Evolutionary conservation across 2,888 invertebrate genomes (phyloP).

Genomic region (Chymomyza fuscimana): DNA sequence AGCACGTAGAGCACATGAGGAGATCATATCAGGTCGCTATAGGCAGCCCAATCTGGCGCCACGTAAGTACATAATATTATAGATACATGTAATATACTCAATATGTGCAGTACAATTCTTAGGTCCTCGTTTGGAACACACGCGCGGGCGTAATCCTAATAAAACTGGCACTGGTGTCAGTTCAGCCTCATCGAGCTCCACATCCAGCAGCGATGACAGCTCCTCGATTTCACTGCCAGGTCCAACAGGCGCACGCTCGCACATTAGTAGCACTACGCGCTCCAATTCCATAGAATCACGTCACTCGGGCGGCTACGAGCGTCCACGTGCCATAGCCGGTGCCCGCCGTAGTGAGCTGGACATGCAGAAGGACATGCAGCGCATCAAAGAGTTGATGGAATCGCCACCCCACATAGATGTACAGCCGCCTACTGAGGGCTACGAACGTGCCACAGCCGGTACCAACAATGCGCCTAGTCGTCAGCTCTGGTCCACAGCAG

Average conservation of each 20-base stretch:
- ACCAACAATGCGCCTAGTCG: conserved; percentile 16
- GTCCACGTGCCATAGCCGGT: conserved; percentile 70
- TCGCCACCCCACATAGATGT: conserved; percentile 76
- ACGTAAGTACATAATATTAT: conserved; percentile 53
- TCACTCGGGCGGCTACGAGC: conserved; percentile 73
- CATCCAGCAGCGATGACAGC: conserved; percentile 63
- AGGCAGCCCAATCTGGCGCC: conserved; percentile 79
- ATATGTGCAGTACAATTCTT: neutral
- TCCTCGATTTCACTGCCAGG: conserved; percentile 66
- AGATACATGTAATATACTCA: neutral
- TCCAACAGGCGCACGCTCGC: conserved; percentile 53
- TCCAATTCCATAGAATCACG: conserved; percentile 78
- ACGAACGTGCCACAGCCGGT: conserved; percentile 16
- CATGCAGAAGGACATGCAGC: conserved; percentile 74
- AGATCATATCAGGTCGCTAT: conserved; percentile 79
- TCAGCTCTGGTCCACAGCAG: conserved; percentile 33
- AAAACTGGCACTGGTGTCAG: conserved; percentile 52
- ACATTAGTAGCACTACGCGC: conserved; percentile 75
- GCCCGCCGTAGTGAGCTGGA: conserved; percentile 77
- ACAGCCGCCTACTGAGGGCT: conserved; percentile 72
- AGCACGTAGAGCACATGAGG: conserved; percentile 79
- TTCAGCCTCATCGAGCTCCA: conserved; percentile 71
- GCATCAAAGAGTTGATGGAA: conserved; percentile 68
- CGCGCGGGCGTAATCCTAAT: conserved; percentile 44
- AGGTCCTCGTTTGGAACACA: conserved; percentile 62